Evolutionary conservation across 2,888 invertebrate species (phyloP).

Genomic region (Andrena marginata): DNA sequence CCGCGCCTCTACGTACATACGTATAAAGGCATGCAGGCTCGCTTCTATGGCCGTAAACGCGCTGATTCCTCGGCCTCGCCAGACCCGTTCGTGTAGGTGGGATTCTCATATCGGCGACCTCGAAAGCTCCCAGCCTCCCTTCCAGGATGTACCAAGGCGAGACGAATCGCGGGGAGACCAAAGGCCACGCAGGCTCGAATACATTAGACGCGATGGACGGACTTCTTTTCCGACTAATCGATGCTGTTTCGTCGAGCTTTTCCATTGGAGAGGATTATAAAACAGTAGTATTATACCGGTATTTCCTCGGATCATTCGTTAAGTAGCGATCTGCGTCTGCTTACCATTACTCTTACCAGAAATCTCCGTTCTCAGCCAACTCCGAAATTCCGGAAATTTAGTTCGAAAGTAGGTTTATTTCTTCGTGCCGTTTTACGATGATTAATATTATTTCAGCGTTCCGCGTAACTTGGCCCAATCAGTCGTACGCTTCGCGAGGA

Average conservation of each 20-base stretch:
- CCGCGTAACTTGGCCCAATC: no score
- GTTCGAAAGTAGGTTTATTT: no score
- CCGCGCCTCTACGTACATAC: not conserved
- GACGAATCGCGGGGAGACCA: slow-evolving; percentile 46
- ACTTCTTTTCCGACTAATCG: slow-evolving; percentile 16
- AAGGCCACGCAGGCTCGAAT: slow-evolving; percentile 44
- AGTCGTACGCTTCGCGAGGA: not conserved
- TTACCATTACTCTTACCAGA: no score
- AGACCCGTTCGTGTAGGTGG: slow-evolving; percentile 40
- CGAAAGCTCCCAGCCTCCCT: slow-evolving; percentile 43
- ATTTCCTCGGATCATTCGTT: no score
- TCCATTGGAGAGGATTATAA: not conserved
- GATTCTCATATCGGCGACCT: slow-evolving; percentile 50
- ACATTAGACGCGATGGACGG: slow-evolving; percentile 6
- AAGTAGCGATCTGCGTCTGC: no score
- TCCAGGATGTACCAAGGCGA: slow-evolving; percentile 41
- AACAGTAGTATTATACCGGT: no score
- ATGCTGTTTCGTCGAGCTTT: not conserved
- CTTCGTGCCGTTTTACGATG: no score
- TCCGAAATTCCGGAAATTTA: no score
- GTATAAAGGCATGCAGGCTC: slow-evolving; percentile 21
- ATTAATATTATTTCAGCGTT: no score
- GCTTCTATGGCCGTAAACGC: slow-evolving; percentile 11
- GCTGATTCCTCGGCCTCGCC: slow-evolving; percentile 31
- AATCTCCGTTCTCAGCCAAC: no score